Evolutionary conservation across 1,140 invertebrate species (phyloP).

Genomic region (Brachionus sp.): DNA sequence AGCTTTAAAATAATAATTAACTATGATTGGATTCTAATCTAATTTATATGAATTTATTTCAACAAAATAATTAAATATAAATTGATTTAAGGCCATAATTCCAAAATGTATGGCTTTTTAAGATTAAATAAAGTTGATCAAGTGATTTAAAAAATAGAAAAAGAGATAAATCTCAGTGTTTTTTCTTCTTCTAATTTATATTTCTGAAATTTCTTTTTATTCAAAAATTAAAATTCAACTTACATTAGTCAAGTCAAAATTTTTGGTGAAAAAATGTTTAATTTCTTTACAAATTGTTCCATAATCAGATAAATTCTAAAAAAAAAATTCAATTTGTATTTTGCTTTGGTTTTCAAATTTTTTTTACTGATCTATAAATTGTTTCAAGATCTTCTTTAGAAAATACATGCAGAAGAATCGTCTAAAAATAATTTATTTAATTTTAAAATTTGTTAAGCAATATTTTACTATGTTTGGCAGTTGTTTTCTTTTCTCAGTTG

Average conservation of each 20-base stretch:
- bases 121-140: too few species aligned
- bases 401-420: not conserved
- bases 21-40: too few species aligned
- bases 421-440: not conserved
- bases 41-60: too few species aligned
- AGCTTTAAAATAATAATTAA: too few species aligned
- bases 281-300: slow-evolving; percentile 1
- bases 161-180: too few species aligned
- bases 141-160: too few species aligned
- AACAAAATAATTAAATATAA: too few species aligned
- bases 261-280: not conserved
- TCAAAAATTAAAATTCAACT: not conserved
- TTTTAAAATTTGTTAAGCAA: not conserved
- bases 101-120: too few species aligned
- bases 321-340: not conserved
- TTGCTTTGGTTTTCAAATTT: not conserved
- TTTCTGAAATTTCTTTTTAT: too few species aligned
- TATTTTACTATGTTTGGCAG: not conserved
- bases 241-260: not conserved
- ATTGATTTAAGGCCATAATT: too few species aligned
- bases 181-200: too few species aligned
- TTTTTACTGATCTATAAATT: slow-evolving; percentile 11
- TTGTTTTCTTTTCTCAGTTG: not conserved
- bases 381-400: not conserved
- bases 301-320: slow-evolving; percentile 17